Percentiles rank a stretch among this genome's conserved stretches.
phyloP scores from a whole-genome alignment of 2,113 vertebrate species.

The Phainopepla nitens region DNA sequence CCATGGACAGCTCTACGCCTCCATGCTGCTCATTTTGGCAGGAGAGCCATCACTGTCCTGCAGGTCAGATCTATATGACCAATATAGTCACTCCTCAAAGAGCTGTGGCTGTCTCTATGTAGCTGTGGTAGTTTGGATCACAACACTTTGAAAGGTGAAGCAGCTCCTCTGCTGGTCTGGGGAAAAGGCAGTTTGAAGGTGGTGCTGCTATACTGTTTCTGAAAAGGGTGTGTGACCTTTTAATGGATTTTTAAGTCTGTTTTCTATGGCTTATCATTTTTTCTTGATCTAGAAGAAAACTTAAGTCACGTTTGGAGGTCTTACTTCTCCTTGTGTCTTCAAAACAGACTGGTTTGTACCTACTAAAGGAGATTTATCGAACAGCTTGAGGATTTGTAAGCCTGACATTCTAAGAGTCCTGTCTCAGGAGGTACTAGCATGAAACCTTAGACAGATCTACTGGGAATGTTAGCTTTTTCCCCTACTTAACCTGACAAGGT shows the following conservation, averaged over 20 bases:
- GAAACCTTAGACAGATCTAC: not conserved
- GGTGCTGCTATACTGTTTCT: not conserved
- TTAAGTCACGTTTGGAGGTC: not conserved
- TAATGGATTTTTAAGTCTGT: not conserved
- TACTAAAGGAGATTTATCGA: not conserved
- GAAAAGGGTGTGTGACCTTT: not conserved
- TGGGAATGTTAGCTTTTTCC: not conserved
- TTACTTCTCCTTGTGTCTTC: not conserved
- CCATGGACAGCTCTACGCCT: not conserved
- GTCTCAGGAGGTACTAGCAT: not conserved
- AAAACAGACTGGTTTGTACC: not conserved
- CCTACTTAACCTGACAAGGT: not conserved
- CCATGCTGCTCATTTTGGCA: not conserved
- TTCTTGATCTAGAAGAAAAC: not conserved
- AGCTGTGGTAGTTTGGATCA: not conserved
- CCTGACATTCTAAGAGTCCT: not conserved
- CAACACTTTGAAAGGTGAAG: not conserved
- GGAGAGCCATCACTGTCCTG: not conserved
- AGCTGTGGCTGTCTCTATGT: not conserved
- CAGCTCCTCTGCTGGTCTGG: not conserved
- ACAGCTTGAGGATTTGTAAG: not conserved
- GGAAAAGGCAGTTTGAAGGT: not conserved
- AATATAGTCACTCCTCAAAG: fast-evolving
- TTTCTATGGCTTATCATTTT: not conserved
- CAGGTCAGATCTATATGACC: not conserved